Evolutionary conservation across 2,888 invertebrate genomes (phyloP).

Genomic region (Heliothis peltigera): DNA sequence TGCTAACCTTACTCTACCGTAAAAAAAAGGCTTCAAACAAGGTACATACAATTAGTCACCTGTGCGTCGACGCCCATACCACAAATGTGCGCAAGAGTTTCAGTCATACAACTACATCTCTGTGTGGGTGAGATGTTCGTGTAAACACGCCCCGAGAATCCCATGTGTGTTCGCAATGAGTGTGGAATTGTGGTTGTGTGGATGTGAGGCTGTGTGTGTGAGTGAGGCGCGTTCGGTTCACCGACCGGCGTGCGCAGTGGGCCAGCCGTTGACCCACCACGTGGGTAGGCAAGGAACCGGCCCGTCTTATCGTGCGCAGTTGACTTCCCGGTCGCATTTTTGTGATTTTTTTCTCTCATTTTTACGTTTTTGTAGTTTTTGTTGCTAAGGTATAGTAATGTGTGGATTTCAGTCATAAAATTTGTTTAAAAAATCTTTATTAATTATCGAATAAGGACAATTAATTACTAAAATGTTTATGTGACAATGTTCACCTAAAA

Average conservation of each 20-base stretch:
- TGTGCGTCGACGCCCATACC: constrained; percentile 64
- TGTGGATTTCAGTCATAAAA: too few species aligned
- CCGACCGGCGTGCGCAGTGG: constrained; percentile 85
- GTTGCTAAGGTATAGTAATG: constrained; percentile 20
- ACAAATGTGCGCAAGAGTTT: constrained; percentile 61
- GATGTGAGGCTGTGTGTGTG: constrained; percentile 56
- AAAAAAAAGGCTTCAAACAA: constrained; percentile 60
- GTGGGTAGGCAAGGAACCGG: constrained; percentile 78
- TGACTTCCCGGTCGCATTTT: constrained; percentile 72
- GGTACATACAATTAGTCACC: constrained; percentile 77
- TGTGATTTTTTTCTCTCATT: constrained; percentile 52
- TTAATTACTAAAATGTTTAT: neutral
- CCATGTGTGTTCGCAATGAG: constrained; percentile 56
- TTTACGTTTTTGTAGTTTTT: constrained; percentile 19
- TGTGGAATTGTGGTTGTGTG: constrained; percentile 32
- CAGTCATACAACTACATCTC: constrained; percentile 31
- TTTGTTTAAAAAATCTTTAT: neutral
- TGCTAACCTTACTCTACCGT: constrained; percentile 50
- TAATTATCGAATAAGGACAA: neutral
- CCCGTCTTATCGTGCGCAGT: constrained; percentile 71
- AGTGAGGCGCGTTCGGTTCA: constrained; percentile 73
- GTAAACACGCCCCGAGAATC: constrained; percentile 29
- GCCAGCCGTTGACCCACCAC: constrained; percentile 88
- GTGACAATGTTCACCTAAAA: neutral
- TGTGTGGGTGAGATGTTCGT: constrained; percentile 42